Percentiles rank a stretch among this genome's conserved stretches.
Conservation (phyloP, 2,797 vertebrate genomes). For the Muraenolepis orangiensis region DNA sequence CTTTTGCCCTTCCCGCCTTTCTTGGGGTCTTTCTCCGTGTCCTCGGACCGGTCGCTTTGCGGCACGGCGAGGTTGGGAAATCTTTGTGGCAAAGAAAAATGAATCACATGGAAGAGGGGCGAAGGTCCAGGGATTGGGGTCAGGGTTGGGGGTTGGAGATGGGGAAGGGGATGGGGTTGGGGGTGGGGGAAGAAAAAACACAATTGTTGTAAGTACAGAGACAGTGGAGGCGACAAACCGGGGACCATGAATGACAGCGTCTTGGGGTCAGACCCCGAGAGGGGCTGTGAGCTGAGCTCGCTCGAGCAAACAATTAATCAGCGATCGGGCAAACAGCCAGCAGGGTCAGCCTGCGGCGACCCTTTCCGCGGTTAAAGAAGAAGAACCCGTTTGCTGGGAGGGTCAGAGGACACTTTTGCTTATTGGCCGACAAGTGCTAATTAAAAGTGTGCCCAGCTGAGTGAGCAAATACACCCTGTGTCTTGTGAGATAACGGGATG, state of each 20-base stretch:
- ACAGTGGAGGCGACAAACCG: constrained; percentile 21
- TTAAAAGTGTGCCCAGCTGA: constrained; percentile 27
- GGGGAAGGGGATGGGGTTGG: constrained; percentile 23
- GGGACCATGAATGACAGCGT: constrained; percentile 11
- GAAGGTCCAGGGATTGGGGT: constrained; percentile 28
- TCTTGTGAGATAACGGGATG: constrained; percentile 3
- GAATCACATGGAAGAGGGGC: constrained; percentile 24
- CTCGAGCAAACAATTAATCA: constrained; percentile 35
- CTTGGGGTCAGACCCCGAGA: constrained; percentile 11
- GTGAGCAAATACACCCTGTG: constrained; percentile 24
- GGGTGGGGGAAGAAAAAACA: constrained; percentile 33
- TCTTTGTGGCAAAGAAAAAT: constrained; percentile 53
- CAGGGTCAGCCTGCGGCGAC: too few relatives aligned
- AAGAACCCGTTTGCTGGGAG: constrained; percentile 32
- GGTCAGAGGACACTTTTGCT: constrained; percentile 39
- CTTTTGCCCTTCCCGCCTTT: constrained; percentile 71
- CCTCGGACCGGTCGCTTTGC: constrained; percentile 52
- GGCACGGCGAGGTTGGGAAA: constrained; percentile 38
- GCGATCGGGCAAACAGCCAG: not conserved
- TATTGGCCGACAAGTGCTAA: constrained; percentile 28
- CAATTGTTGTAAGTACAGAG: constrained; percentile 46
- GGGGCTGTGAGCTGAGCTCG: constrained; percentile 24
- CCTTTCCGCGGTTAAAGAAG: constrained; percentile 16
- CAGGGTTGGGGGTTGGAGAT: constrained; percentile 12
- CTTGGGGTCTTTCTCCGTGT: constrained; percentile 52